Evolutionary conservation across 2,888 invertebrate species (phyloP).

Genomic region (Steinernema carpocapsae): DNA sequence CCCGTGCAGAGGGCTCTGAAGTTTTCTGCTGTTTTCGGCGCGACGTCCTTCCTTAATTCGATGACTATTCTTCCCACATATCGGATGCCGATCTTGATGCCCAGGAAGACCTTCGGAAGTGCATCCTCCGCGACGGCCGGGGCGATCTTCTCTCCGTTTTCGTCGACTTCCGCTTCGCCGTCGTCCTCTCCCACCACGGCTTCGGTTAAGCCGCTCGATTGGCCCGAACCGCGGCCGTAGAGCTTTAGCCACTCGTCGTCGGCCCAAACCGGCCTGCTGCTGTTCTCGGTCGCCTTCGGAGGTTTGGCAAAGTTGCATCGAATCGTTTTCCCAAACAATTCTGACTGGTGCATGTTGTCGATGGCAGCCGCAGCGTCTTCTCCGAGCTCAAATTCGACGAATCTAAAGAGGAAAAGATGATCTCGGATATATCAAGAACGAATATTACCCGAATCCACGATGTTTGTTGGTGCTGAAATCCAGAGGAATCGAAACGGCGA

Average conservation of each 20-base stretch:
- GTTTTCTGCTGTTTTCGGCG: conserved; percentile 83
- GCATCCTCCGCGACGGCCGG: conserved; percentile 72
- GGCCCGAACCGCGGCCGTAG: conserved; percentile 74
- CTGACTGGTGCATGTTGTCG: conserved; percentile 99
- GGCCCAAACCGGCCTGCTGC: conserved; percentile 81
- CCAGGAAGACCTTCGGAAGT: conserved; percentile 81
- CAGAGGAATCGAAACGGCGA: conserved; percentile 95
- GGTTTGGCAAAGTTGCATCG: conserved; percentile 87
- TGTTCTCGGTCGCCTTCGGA: conserved; percentile 92
- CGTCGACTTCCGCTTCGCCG: conserved; percentile 42
- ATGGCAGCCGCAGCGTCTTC: conserved; percentile 99
- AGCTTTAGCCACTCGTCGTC: conserved; percentile 97
- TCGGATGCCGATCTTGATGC: conserved; percentile 83
- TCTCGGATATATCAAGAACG: conserved; percentile 30
- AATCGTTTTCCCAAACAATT: conserved; percentile 80
- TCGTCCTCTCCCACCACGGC: conserved; percentile 31
- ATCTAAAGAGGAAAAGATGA: conserved; percentile 78
- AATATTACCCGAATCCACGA: conserved; percentile 62
- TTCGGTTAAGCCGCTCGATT: neutral
- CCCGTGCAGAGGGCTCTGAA: conserved; percentile 68
- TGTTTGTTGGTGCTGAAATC: conserved; percentile 82
- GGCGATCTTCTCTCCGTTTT: conserved; percentile 69
- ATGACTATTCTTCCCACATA: conserved; percentile 46
- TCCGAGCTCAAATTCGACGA: conserved; percentile 93
- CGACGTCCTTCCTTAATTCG: conserved; percentile 80